Evolutionary conservation across 2,888 invertebrate genomes (phyloP), one percentile per base, ranked within the genome.

Genomic region (Oasisia sp.): DNA sequence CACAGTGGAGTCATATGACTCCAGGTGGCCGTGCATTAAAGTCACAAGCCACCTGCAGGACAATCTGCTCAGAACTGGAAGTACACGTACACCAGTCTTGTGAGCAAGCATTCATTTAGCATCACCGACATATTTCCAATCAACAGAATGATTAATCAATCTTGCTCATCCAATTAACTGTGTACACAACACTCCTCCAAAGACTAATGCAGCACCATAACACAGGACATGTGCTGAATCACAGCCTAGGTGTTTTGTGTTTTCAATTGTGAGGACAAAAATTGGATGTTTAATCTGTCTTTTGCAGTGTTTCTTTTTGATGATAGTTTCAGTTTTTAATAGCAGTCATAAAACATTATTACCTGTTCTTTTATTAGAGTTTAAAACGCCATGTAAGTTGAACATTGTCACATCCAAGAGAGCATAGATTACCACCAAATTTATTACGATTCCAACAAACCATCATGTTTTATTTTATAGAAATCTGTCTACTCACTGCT

Each of bases 131-230:
- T 12, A 50, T 50, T 50, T 50, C 50, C 50, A 50, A 50, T 74
- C 74, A 74, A 74, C 74, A n/a, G 14, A 74, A 74, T 74, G 74
- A 74, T n/a, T 74, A 74, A 74, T 74, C 74, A 74, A 74, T 74
- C 27, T 2, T 74, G n/a, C 74, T 7, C 7, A 7, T 74, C 74
- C 19, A 74, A 74, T n/a, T 74, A 74, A 74, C 14, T 50, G 5
- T 50, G 50, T 12, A 50, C 1, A 74, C 74, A 74, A 74, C 74
- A 74, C 74, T 74, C 27, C 74, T 74, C n/a, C 38, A 38, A 38
- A 38, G 38, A 38, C 38, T 74, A 74, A 74, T 27, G 74, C 19
- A n/a, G 74, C 74, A 19, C 74, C 7, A 27, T 27, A 27, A 74
- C 74, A 74, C 7, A n/a, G 27, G 19, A 27, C n/a, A 38, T 38